Base-by-base conservation (phyloP, 2,888 invertebrate genomes). In the Lysandra coridon region DNA sequence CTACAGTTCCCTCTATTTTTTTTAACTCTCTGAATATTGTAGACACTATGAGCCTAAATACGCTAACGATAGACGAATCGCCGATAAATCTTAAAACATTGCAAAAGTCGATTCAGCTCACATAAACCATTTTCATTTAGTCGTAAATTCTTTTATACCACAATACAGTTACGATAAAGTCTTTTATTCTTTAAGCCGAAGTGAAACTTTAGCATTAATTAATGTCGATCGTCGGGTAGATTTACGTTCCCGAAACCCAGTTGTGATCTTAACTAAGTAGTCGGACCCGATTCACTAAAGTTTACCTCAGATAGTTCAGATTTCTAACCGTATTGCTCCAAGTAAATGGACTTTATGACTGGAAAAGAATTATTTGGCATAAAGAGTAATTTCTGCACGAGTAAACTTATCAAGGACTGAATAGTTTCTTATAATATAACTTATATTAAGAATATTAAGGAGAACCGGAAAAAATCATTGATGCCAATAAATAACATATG, bases 261-360 rank as follows among this genome's bases (percentile, higher is more conserved):
- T 79, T 80, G 79, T 57, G 81, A 81, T 78, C 78, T 79, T 80
- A 81, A 81, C 81, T 80, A 79, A 81, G 81, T 80, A 80, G 78
- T 81, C 73, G 64, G 64, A 80, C 75, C 80, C 78, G 73, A 79
- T 79, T 75, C 81, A 75, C 81, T 74, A 76, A 81, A 79, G 78
- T 75, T 80, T 78, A 81, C 80, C 79, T 81, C 12, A 69, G 33
- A 64, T 64, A 64, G 64, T 69, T 69, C 17, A 69, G 78, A 78
- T 78, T 78, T 78, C 69, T 53, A 69, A 49, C 44, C n/a, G 44
- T 64, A 69, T 33, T 33, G 33, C 10, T 69, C 33, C 37, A 69
- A 37, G 33, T 69, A 12, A 69, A 69, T 69, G 33, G 33, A 14
- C 23, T 69, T 69, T 69, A 69, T 23, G 64, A 64, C 69, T 69